Conservation (phyloP, 2,888 invertebrate species). For the Tachystola acroxantha region DNA sequence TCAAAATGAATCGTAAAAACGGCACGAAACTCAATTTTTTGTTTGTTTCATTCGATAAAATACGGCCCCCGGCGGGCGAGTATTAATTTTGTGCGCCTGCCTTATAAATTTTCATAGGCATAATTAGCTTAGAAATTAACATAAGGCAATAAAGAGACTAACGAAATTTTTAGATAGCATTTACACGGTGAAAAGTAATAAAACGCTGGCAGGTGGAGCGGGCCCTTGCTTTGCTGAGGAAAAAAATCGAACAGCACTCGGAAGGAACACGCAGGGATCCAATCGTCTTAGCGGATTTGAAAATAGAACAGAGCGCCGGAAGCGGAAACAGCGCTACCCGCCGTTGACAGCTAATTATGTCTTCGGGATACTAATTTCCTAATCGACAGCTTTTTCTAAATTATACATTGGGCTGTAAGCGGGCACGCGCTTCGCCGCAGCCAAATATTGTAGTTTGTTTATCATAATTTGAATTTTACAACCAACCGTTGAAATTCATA, state of each 20-base stretch:
- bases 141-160: slow-evolving; percentile 71
- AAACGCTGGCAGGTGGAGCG: slow-evolving; percentile 60
- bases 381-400: slow-evolving; percentile 65
- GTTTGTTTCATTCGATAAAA: slow-evolving; percentile 46
- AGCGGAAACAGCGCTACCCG: slow-evolving; percentile 66
- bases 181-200: slow-evolving; percentile 59
- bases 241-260: slow-evolving; percentile 24
- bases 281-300: slow-evolving; percentile 55
- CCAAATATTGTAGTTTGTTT: slow-evolving; percentile 46
- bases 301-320: slow-evolving; percentile 71
- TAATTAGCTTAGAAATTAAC: slow-evolving; percentile 77
- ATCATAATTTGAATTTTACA: slow-evolving; percentile 65
- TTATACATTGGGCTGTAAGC: slow-evolving; percentile 24
- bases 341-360: slow-evolving; percentile 75
- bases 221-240: slow-evolving; percentile 15
- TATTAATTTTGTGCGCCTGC: slow-evolving; percentile 66
- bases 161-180: slow-evolving; percentile 73
- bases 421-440: slow-evolving; percentile 24
- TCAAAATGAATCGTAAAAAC: slow-evolving; percentile 63
- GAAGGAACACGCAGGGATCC: slow-evolving; percentile 28
- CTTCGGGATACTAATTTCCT: slow-evolving; percentile 60
- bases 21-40: slow-evolving; percentile 48
- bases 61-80: slow-evolving; percentile 54
- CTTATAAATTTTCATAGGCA: slow-evolving; percentile 75
- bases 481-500: slow-evolving; percentile 57